phyloP scores from a whole-genome alignment of 2,888 invertebrate genomes.

The Apamea sordens region DNA sequence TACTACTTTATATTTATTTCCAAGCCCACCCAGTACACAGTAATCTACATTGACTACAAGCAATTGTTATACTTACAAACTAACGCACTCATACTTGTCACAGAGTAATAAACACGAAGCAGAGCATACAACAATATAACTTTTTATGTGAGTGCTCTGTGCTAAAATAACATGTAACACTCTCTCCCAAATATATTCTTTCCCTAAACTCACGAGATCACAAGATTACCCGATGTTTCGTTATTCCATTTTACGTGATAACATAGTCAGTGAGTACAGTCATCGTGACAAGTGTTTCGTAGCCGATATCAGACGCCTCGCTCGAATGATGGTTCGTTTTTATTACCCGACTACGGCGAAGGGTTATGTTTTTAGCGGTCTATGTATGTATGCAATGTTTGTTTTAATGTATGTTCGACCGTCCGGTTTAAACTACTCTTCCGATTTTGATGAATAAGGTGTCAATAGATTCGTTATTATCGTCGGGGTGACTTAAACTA shows the following conservation, averaged over 20 bases:
- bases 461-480: background rate
- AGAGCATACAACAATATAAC: constrained; percentile 23
- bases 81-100: constrained; percentile 31
- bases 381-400: background rate
- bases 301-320: background rate
- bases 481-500: background rate
- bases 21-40: no score
- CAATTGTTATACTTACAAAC: constrained; percentile 8
- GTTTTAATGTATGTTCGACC: background rate
- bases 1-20: background rate
- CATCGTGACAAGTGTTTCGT: constrained; percentile 44
- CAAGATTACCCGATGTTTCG: constrained; percentile 44
- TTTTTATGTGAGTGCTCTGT: constrained; percentile 25
- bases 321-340: background rate
- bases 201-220: constrained; percentile 17
- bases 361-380: background rate
- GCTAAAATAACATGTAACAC: constrained; percentile 35
- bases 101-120: constrained; percentile 43
- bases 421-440: background rate
- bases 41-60: constrained; percentile 12
- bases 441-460: background rate
- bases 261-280: constrained; percentile 47
- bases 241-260: constrained; percentile 55
- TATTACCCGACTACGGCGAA: background rate
- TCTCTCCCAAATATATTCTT: constrained; percentile 30